phyloP scores from a whole-genome alignment of 2,888 invertebrate species.

The Lithophane semibrunnea region DNA sequence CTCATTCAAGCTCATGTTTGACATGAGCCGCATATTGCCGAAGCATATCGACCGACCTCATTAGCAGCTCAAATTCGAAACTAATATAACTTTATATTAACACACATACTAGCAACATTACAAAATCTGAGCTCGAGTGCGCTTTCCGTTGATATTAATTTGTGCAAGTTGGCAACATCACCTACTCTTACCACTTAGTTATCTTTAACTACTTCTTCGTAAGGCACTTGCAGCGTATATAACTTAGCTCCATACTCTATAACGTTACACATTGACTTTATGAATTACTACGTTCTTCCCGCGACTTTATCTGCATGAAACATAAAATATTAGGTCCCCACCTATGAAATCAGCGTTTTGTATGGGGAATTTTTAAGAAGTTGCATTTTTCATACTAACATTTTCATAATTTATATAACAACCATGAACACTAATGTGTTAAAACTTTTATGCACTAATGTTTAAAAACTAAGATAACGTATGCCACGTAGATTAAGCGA shows the following conservation, averaged over 20 bases:
- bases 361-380: too few species aligned
- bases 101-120: slow-evolving; percentile 49
- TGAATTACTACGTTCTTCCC: too few species aligned
- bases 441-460: too few species aligned
- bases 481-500: too few species aligned
- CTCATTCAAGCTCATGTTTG: background rate
- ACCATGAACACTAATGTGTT: too few species aligned
- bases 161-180: slow-evolving; percentile 43
- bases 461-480: too few species aligned
- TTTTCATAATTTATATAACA: too few species aligned
- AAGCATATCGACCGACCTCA: slow-evolving; percentile 34
- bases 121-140: slow-evolving; percentile 43
- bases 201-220: slow-evolving; percentile 36
- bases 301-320: too few species aligned
- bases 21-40: slow-evolving; percentile 3
- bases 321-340: too few species aligned
- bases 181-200: slow-evolving; percentile 24
- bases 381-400: too few species aligned
- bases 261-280: slow-evolving; percentile 18
- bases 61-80: slow-evolving; percentile 39
- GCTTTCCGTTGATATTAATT: slow-evolving; percentile 59
- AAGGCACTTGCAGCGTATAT: slow-evolving; percentile 36
- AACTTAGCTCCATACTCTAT: slow-evolving; percentile 31
- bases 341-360: too few species aligned
- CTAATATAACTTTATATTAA: slow-evolving; percentile 46